These are phyloP conservation scores for Lepus oiostolus DNA, from an alignment of 2,797 vertebrate genomes.

Conservation along the genomic window DNA sequence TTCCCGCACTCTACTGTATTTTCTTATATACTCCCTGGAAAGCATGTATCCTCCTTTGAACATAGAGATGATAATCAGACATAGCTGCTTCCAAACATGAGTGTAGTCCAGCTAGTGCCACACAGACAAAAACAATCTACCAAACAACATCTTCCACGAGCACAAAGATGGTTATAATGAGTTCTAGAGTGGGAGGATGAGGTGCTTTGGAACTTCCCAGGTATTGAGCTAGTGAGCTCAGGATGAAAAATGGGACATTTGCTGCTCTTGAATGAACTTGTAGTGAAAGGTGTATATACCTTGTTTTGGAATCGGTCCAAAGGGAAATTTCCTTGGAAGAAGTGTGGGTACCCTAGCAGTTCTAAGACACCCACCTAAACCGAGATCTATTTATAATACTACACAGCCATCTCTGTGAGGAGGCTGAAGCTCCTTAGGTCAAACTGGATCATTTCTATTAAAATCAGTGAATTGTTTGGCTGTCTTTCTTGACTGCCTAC, in stretches of 20 bases:
- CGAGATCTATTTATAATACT: neutral
- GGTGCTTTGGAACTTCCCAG: neutral
- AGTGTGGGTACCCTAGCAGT: neutral
- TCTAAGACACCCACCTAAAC: neutral
- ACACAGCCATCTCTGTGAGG: neutral
- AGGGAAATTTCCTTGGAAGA: constrained; percentile 13
- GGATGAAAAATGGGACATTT: constrained; percentile 8
- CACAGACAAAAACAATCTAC: neutral
- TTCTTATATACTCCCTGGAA: neutral
- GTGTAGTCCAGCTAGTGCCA: neutral
- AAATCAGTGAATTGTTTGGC: neutral
- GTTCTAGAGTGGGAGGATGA: neutral
- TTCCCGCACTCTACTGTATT: neutral
- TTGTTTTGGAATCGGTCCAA: neutral
- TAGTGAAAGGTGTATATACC: neutral
- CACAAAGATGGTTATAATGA: neutral
- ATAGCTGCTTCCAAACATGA: neutral
- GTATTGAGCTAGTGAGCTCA: neutral
- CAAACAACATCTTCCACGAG: neutral
- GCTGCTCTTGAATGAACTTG: neutral
- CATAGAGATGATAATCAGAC: constrained; percentile 20
- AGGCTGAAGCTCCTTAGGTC: neutral
- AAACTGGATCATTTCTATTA: neutral
- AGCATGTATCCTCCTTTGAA: neutral
- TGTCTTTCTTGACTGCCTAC: constrained; percentile 40